Percentiles rank a stretch among this genome's conserved stretches.
These are phyloP conservation scores for Equus quagga DNA, from an alignment of 2,113 vertebrate genomes.

Conservation along the genomic window DNA sequence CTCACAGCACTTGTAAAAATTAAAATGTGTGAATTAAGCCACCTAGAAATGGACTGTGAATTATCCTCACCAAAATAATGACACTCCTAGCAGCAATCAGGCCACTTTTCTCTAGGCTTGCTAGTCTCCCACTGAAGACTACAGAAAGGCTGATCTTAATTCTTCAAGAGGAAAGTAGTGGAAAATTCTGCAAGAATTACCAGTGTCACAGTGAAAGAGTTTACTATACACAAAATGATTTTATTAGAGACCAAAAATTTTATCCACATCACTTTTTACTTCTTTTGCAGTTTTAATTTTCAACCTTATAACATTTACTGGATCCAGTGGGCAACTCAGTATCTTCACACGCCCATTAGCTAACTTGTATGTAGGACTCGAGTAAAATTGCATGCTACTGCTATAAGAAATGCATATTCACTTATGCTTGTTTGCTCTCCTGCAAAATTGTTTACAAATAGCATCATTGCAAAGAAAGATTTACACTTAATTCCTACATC, in stretches of 20 bases:
- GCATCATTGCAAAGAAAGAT: conserved; percentile 20
- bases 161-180: background rate
- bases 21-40: background rate
- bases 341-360: conserved; percentile 41
- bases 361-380: conserved; percentile 27
- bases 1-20: background rate
- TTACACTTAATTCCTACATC: conserved; percentile 19
- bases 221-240: conserved; percentile 41
- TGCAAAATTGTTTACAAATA: conserved; percentile 24
- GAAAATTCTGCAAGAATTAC: background rate
- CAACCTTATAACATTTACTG: conserved; percentile 36
- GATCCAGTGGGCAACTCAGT: background rate
- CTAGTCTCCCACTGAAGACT: background rate
- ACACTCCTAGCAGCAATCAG: background rate
- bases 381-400: conserved; percentile 38
- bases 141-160: background rate
- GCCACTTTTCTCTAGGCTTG: background rate
- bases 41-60: background rate
- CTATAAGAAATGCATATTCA: background rate
- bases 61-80: conserved; percentile 27
- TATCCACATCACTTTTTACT: conserved; percentile 35
- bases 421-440: background rate
- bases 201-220: conserved; percentile 24
- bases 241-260: conserved; percentile 60
- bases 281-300: conserved; percentile 49